phyloP scores from a whole-genome alignment of 1,140 invertebrate species.

The Hirudo medicinalis region DNA sequence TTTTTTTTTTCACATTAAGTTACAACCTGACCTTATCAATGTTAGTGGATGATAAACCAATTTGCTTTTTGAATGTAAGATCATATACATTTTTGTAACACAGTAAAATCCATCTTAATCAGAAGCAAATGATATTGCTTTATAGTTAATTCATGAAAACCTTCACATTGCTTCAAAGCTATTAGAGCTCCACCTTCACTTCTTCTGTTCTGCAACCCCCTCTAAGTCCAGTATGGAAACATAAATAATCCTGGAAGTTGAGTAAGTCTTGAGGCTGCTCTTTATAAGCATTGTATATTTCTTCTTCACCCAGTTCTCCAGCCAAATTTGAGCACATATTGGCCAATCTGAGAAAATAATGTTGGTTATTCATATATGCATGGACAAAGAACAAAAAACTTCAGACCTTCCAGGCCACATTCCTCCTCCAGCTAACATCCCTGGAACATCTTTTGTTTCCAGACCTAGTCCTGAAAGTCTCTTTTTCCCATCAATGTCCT shows the following conservation, averaged over 20 bases:
- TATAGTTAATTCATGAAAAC: too few species aligned
- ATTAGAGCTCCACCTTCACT: too few species aligned
- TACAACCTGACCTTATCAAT: too few species aligned
- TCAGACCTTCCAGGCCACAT: constrained; percentile 36
- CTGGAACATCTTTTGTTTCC: constrained; percentile 30
- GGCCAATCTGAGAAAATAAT: background rate
- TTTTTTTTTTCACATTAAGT: too few species aligned
- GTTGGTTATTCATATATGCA: background rate
- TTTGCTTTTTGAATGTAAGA: too few species aligned
- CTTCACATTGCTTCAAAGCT: too few species aligned
- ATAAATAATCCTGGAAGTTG: background rate
- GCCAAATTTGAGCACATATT: background rate
- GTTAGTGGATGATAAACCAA: too few species aligned
- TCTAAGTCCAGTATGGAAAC: constrained; percentile 9
- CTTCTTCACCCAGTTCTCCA: background rate
- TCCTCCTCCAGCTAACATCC: constrained; percentile 37
- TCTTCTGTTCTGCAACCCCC: background rate
- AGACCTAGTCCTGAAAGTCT: constrained; percentile 34
- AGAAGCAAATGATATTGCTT: too few species aligned
- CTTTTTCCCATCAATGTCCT: constrained; percentile 32
- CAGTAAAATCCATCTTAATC: too few species aligned
- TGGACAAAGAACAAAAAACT: background rate
- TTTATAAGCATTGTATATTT: constrained; percentile 4
- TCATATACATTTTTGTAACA: too few species aligned
- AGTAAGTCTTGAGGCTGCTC: background rate